phyloP scores from a whole-genome alignment of 2,888 invertebrate genomes.

The Ashinkailepas kermadecensis region DNA sequence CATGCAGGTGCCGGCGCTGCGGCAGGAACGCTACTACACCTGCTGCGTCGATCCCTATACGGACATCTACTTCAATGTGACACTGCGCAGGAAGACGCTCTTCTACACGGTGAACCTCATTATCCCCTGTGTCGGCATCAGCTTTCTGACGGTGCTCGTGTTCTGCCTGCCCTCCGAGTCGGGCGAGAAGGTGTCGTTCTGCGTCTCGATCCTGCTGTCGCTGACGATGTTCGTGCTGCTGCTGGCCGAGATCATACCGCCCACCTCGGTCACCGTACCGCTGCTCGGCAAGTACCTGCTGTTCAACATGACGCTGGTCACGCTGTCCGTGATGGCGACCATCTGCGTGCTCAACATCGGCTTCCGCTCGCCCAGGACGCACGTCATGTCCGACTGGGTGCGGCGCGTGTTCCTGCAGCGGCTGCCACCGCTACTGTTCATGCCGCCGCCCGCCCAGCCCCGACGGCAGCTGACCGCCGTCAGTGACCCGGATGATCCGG shows the following conservation, averaged over 20 bases:
- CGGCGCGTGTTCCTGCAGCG: conserved; percentile 59
- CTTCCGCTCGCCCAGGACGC: conserved; percentile 82
- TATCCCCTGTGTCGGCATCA: conserved; percentile 96
- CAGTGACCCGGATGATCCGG: conserved; percentile 35
- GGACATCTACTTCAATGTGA: conserved; percentile 96
- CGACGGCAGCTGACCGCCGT: conserved; percentile 35
- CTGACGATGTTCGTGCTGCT: conserved; percentile 90
- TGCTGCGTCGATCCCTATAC: conserved; percentile 95
- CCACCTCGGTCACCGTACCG: conserved; percentile 85
- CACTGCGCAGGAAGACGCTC: conserved; percentile 84
- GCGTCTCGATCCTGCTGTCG: conserved; percentile 86
- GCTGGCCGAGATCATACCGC: too few species aligned
- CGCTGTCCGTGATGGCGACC: conserved; percentile 84
- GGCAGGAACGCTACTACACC: conserved; percentile 87
- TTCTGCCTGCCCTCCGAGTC: conserved; percentile 97
- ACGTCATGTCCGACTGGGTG: conserved; percentile 87
- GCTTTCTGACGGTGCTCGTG: conserved; percentile 90
- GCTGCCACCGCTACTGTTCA: conserved; percentile 70
- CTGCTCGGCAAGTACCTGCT: conserved; percentile 65
- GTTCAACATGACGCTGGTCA: conserved; percentile 91
- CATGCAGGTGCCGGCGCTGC: conserved; percentile 79
- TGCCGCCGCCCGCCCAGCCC: conserved; percentile 71
- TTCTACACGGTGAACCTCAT: too few species aligned
- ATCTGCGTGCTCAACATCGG: conserved; percentile 90
- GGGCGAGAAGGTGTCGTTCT: conserved; percentile 87